Evolutionary conservation across 2,888 invertebrate species (phyloP).

Genomic region (Calliphora vomitoria): DNA sequence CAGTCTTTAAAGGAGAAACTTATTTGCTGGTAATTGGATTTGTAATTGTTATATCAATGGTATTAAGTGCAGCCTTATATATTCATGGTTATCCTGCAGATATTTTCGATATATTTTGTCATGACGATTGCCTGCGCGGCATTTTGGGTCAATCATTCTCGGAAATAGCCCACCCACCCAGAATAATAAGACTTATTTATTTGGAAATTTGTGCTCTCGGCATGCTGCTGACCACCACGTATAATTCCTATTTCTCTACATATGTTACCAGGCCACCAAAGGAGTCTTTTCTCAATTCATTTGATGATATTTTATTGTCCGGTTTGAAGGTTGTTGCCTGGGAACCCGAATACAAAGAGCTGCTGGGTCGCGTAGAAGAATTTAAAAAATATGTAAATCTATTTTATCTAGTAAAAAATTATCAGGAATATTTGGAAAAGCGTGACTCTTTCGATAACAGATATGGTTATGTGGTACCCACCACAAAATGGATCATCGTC

Average conservation of each 20-base stretch:
- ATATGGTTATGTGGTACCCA: constrained; percentile 78
- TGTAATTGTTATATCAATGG: constrained; percentile 76
- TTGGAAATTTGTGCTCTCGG: constrained; percentile 80
- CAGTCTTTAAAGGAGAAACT: constrained; percentile 78
- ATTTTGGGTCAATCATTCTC: constrained; percentile 80
- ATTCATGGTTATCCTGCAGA: constrained; percentile 75
- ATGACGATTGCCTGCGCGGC: constrained; percentile 80
- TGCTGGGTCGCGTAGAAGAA: constrained; percentile 68
- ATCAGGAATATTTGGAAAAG: constrained; percentile 73
- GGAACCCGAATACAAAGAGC: constrained; percentile 76
- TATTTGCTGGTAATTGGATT: constrained; percentile 75
- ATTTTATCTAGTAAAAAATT: constrained; percentile 77
- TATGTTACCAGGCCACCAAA: constrained; percentile 81
- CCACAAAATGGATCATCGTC: constrained; percentile 78
- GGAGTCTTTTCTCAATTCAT: constrained; percentile 74
- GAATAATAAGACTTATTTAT: constrained; percentile 78
- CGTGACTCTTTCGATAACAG: constrained; percentile 78
- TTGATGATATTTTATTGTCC: constrained; percentile 79
- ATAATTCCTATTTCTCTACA: constrained; percentile 81
- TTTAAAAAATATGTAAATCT: constrained; percentile 77
- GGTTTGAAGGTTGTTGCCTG: constrained; percentile 76
- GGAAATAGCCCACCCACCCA: constrained; percentile 77
- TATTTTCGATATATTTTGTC: constrained; percentile 77
- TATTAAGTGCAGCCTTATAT: constrained; percentile 76
- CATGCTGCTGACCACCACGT: constrained; percentile 80